Conservation (phyloP, 2,113 vertebrate species). For the Pungitius pungitius region DNA sequence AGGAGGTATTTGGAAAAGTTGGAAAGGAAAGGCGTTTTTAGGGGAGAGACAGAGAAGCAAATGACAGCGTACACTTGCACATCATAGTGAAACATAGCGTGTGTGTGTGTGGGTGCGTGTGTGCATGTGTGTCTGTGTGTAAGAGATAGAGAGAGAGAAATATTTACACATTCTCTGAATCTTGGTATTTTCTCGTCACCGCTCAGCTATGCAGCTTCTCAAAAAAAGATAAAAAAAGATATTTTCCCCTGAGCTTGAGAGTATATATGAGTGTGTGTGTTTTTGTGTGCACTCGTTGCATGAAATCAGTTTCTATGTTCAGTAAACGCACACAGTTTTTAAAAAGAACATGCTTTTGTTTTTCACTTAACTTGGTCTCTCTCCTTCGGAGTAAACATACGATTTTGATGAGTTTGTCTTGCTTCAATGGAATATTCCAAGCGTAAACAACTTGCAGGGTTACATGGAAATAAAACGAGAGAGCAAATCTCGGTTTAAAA, state of each 20-base stretch:
- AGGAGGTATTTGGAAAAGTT: slow-evolving; percentile 1
- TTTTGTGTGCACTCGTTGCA: not conserved
- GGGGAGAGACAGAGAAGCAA: not conserved
- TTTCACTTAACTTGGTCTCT: not conserved
- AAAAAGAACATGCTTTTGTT: not conserved
- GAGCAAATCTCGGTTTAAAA: slow-evolving; percentile 12
- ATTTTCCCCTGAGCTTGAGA: slow-evolving; percentile 48
- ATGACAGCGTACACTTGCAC: not conserved
- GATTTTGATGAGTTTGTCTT: not conserved
- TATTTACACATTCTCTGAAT: slow-evolving; percentile 32
- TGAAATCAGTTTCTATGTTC: slow-evolving; percentile 11
- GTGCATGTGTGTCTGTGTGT: not conserved
- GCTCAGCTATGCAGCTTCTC: slow-evolving; percentile 64
- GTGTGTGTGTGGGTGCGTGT: not conserved
- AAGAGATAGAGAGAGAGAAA: not conserved
- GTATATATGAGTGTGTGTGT: not conserved
- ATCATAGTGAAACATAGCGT: not conserved
- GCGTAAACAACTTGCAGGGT: slow-evolving; percentile 21
- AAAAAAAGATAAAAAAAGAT: slow-evolving; percentile 60
- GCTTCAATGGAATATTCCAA: slow-evolving; percentile 27
- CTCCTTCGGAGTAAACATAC: not conserved
- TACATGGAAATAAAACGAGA: not conserved
- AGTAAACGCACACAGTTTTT: not conserved
- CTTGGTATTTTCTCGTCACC: slow-evolving; percentile 59
- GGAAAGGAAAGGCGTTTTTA: slow-evolving; percentile 7